phyloP scores from a whole-genome alignment of 2,113 vertebrate species.

The Elephas maximus region DNA sequence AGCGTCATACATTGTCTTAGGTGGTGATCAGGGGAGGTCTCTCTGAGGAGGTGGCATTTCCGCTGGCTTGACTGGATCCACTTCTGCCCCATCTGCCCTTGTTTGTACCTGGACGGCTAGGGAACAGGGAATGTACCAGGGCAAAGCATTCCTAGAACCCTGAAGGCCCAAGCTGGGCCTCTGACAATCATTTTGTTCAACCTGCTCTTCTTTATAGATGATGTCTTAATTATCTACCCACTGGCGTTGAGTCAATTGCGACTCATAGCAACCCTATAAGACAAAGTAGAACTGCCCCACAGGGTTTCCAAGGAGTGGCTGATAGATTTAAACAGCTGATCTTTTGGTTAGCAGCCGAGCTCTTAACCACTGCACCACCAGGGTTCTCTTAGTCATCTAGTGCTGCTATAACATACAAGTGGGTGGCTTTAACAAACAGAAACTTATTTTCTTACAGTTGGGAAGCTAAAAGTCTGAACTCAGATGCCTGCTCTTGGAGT shows the following conservation, averaged over 20 bases:
- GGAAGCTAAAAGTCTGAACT: not conserved
- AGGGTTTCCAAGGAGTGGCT: no score
- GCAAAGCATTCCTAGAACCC: constrained; percentile 1
- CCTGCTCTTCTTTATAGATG: constrained; percentile 1
- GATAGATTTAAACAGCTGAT: no score
- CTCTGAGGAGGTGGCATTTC: not conserved
- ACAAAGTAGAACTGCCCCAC: no score
- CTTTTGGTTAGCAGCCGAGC: no score
- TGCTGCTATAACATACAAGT: not conserved
- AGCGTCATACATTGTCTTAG: not conserved
- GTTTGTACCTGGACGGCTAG: not conserved
- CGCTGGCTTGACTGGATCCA: not conserved
- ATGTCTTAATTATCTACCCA: not conserved
- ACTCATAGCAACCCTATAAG: no score
- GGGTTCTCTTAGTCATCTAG: not conserved
- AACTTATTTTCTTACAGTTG: not conserved
- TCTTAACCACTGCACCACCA: no score
- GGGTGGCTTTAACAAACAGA: no score
- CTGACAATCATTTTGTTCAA: not conserved
- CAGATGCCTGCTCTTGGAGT: not conserved
- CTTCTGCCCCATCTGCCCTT: not conserved
- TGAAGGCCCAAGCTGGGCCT: not conserved
- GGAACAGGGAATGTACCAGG: not conserved
- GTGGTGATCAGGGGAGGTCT: not conserved
- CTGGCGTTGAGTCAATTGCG: no score